Percentiles rank a stretch among this genome's conserved stretches.
These are phyloP conservation scores for Theristicus caerulescens DNA, from an alignment of 2,113 vertebrate genomes.

Conservation along the genomic window DNA sequence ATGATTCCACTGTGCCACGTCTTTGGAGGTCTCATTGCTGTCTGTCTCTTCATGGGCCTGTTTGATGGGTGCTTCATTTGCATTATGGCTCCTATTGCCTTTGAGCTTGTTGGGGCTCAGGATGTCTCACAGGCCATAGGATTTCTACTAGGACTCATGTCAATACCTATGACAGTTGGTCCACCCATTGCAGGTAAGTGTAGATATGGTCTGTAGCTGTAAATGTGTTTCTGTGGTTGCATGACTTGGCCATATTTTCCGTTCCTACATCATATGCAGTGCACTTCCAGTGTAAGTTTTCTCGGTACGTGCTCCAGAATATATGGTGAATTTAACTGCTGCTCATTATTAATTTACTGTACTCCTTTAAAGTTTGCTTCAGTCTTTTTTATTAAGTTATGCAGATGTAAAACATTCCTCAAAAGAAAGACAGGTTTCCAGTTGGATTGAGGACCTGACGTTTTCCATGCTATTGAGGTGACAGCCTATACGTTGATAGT, in stretches of 20 bases:
- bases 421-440: background rate
- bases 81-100: conserved; percentile 98
- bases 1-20: conserved; percentile 90
- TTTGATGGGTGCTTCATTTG: conserved; percentile 98
- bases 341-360: background rate
- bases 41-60: conserved; percentile 95
- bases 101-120: conserved; percentile 88
- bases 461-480: background rate
- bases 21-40: conserved; percentile 89
- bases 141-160: conserved; percentile 95
- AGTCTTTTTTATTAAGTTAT: background rate
- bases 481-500: background rate
- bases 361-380: background rate
- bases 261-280: background rate
- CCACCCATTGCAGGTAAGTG: conserved; percentile 92
- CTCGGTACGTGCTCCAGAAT: background rate
- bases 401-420: background rate
- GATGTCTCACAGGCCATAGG: conserved; percentile 96
- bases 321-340: background rate
- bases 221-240: background rate
- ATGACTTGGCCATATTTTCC: accelerated
- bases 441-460: background rate
- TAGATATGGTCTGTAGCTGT: background rate
- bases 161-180: conserved; percentile 92
- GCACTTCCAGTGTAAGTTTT: background rate